Evolutionary conservation across 2,888 invertebrate species (phyloP).

Genomic region (Seladonia tumulorum): DNA sequence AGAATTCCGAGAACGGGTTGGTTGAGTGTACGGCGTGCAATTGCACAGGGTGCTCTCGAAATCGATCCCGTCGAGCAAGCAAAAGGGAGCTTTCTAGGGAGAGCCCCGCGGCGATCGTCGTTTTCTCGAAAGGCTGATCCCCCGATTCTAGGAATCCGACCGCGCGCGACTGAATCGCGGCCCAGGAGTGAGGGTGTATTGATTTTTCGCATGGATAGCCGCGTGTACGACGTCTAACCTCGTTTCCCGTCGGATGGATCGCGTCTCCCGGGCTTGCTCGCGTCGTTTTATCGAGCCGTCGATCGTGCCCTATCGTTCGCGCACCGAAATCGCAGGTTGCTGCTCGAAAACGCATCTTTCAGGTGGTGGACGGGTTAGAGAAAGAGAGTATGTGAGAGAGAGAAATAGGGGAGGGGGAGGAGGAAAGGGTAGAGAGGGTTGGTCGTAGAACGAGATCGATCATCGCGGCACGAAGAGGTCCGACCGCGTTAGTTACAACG

Average conservation of each 20-base stretch:
- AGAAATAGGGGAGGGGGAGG: neutral
- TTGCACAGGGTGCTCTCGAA: constrained; percentile 24
- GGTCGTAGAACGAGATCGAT: constrained; percentile 53
- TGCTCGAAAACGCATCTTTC: constrained; percentile 30
- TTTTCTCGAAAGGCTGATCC: constrained; percentile 57
- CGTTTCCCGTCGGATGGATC: constrained; percentile 61
- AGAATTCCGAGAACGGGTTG: neutral
- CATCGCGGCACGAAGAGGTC: constrained; percentile 14
- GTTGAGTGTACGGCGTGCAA: neutral
- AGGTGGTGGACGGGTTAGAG: neutral
- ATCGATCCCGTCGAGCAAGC: constrained; percentile 61
- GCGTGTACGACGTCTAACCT: constrained; percentile 76
- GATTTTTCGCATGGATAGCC: constrained; percentile 80
- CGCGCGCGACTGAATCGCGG: constrained; percentile 56
- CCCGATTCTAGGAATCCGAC: constrained; percentile 62
- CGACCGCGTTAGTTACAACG: neutral
- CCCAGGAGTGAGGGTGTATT: constrained; percentile 74
- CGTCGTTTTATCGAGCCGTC: constrained; percentile 42
- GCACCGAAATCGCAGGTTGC: neutral
- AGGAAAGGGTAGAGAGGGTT: neutral
- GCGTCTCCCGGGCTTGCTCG: constrained; percentile 21
- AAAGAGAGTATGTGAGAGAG: neutral
- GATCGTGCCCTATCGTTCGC: constrained; percentile 37
- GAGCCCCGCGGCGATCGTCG: constrained; percentile 23
- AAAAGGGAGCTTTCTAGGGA: constrained; percentile 17